A percentile compares a stretch with the other conserved stretches of the same genome.
phyloP scores from a whole-genome alignment of 2,888 invertebrate species.

The Leptinotarsa rubiginosa region DNA sequence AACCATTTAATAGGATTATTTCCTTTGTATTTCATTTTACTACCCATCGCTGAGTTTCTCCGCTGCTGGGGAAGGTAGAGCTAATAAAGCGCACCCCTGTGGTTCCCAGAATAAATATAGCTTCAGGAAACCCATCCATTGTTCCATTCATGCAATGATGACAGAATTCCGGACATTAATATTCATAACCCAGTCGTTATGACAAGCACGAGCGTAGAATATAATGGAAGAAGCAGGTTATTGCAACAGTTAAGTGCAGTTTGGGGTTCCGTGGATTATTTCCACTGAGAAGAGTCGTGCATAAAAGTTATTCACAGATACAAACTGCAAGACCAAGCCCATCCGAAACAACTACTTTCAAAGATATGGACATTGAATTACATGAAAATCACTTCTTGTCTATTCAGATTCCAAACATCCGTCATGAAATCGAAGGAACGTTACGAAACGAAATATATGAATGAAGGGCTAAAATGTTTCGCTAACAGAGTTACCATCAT shows the following conservation, averaged over 20 bases:
- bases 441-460: too few species aligned
- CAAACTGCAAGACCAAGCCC: too few species aligned
- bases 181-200: constrained; percentile 52
- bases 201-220: constrained; percentile 28
- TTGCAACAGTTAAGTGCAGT: neutral
- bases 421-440: too few species aligned
- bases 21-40: constrained; percentile 5
- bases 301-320: too few species aligned
- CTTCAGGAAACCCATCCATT: constrained; percentile 55
- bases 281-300: too few species aligned
- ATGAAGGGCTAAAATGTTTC: too few species aligned
- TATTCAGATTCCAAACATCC: too few species aligned
- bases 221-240: too few species aligned
- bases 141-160: constrained; percentile 53
- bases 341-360: too few species aligned
- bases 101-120: constrained; percentile 55
- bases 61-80: constrained; percentile 29
- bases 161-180: constrained; percentile 56
- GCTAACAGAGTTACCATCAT: too few species aligned
- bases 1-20: neutral
- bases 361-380: too few species aligned
- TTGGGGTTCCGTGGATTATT: neutral
- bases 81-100: constrained; percentile 54
- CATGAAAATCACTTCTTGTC: too few species aligned
- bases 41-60: constrained; percentile 23